phyloP scores from a whole-genome alignment of 2,888 invertebrate genomes.

The Aphidius colemani region DNA sequence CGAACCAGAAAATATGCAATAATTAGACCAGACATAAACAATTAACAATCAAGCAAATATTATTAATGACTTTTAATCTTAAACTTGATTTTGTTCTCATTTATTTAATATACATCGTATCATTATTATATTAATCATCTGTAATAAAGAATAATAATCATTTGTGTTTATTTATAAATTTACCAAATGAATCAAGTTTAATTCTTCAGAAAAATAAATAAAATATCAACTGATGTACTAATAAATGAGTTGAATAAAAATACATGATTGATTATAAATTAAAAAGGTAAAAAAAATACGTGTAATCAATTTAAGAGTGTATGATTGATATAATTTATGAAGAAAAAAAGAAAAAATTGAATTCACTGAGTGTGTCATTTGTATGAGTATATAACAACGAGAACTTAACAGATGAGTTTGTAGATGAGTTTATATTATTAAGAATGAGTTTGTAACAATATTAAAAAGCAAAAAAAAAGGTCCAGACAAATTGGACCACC shows the following conservation, averaged over 20 bases:
- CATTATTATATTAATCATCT: slow-evolving; percentile 9
- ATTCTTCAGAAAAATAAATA: not conserved
- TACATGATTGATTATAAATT: no score
- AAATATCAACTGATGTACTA: not conserved
- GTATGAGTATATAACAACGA: slow-evolving; percentile 13
- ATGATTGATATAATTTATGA: no score
- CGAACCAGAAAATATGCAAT: slow-evolving; percentile 28
- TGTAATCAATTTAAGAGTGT: no score
- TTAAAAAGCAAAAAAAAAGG: slow-evolving; percentile 43
- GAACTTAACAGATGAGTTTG: slow-evolving; percentile 33
- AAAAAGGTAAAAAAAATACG: no score
- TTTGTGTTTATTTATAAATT: no score
- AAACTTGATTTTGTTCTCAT: not conserved
- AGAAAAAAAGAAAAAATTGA: not conserved
- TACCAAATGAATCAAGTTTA: no score
- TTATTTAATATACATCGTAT: not conserved
- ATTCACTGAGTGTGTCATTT: slow-evolving; percentile 6
- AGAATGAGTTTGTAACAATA: slow-evolving; percentile 59
- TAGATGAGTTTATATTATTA: slow-evolving; percentile 46
- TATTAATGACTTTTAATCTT: slow-evolving; percentile 21
- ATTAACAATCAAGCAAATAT: slow-evolving; percentile 31
- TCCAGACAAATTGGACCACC: slow-evolving; percentile 60
- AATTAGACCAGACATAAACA: slow-evolving; percentile 32
- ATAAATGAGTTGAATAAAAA: not conserved
- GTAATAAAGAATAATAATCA: not conserved